phyloP scores from a whole-genome alignment of 1,140 invertebrate species.

The Delia radicum region DNA sequence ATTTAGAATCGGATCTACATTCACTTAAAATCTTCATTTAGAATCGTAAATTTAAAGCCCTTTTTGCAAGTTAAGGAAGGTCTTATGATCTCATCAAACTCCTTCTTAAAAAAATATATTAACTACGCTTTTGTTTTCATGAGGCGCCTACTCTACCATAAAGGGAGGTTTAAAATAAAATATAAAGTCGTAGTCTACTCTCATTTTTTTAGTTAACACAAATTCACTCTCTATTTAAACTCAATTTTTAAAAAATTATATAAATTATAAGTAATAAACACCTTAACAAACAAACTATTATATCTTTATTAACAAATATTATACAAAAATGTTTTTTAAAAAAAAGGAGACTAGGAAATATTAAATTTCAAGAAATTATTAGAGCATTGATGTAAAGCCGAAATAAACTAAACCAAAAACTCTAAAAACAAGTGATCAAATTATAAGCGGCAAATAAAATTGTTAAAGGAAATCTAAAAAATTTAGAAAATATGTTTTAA shows the following conservation, averaged over 20 bases:
- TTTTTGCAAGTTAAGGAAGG: no score
- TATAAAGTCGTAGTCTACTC: background rate
- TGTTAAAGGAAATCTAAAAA: background rate
- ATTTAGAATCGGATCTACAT: no score
- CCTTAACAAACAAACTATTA: background rate
- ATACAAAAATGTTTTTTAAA: slow-evolving; percentile 1
- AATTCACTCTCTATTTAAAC: no score
- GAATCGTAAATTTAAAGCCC: no score
- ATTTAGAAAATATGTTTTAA: no score
- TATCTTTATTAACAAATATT: background rate
- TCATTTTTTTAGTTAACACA: background rate
- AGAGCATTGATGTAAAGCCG: background rate
- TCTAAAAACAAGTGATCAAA: slow-evolving; percentile 10
- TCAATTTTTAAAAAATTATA: no score
- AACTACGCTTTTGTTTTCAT: no score
- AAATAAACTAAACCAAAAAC: background rate
- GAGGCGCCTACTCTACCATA: background rate
- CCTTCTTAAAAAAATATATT: no score
- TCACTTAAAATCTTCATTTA: no score
- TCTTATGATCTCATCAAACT: no score
- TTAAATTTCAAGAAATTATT: background rate
- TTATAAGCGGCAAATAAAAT: background rate
- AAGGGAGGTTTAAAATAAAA: background rate
- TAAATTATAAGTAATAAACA: background rate
- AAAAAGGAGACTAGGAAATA: background rate